phyloP scores from a whole-genome alignment of 2,888 invertebrate species.

The Eupithecia subumbrata region DNA sequence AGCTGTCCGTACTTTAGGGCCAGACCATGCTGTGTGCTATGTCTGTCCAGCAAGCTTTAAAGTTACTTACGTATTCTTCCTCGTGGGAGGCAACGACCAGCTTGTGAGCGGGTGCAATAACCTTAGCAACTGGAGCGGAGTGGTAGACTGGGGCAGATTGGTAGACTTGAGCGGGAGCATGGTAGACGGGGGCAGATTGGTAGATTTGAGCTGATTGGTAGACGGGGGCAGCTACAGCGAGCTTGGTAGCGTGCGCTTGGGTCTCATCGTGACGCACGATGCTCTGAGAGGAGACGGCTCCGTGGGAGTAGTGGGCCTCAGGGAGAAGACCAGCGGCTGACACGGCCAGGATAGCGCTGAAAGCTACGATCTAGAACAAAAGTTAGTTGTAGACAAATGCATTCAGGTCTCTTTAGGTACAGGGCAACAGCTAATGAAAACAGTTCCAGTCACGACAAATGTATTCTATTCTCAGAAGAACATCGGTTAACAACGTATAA shows the following conservation, averaged over 20 bases:
- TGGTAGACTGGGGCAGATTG: constrained; percentile 41
- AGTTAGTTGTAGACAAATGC: neutral
- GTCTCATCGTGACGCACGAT: constrained; percentile 66
- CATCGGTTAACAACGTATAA: too few species aligned
- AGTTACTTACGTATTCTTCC: constrained; percentile 41
- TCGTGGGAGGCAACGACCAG: constrained; percentile 57
- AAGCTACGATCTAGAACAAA: constrained; percentile 59
- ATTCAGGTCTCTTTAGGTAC: neutral
- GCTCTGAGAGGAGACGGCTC: constrained; percentile 74
- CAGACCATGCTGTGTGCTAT: neutral
- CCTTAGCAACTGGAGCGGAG: constrained; percentile 46
- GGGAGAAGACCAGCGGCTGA: constrained; percentile 70
- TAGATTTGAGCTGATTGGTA: constrained; percentile 48
- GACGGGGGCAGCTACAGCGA: constrained; percentile 46
- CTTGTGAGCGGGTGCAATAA: constrained; percentile 53
- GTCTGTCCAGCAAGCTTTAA: neutral
- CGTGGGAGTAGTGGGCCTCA: constrained; percentile 68
- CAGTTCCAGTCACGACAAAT: neutral
- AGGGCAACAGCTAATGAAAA: neutral
- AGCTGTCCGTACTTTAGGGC: neutral
- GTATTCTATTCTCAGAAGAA: neutral
- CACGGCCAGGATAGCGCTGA: constrained; percentile 73
- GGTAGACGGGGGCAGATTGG: constrained; percentile 48
- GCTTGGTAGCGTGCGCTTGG: constrained; percentile 53
- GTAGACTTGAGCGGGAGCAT: constrained; percentile 54